A percentile compares a stretch with the other conserved stretches of the same genome.
phyloP scores from a whole-genome alignment of 2,888 invertebrate genomes.

The Colostygia pectinataria region DNA sequence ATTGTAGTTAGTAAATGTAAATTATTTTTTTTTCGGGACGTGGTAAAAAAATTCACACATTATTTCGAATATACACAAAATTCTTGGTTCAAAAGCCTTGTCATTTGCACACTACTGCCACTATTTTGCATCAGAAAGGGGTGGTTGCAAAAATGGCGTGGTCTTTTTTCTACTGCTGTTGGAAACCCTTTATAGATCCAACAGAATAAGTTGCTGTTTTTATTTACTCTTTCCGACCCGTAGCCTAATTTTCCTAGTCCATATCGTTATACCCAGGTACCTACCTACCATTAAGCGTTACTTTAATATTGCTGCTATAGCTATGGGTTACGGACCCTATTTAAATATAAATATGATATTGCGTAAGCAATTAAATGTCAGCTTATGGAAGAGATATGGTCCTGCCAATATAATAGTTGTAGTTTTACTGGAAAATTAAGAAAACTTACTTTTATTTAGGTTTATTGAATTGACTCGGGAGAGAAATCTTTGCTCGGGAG shows the following conservation, averaged over 20 bases:
- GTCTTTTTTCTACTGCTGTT: not conserved
- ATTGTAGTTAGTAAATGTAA: too few species aligned
- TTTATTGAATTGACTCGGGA: too few species aligned
- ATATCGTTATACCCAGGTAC: slow-evolving; percentile 8
- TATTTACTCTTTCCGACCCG: not conserved
- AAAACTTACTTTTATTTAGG: too few species aligned
- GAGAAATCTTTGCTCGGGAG: too few species aligned
- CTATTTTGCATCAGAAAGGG: not conserved
- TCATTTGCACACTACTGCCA: not conserved
- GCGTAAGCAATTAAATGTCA: slow-evolving; percentile 34
- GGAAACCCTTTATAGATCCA: not conserved
- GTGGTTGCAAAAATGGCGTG: not conserved
- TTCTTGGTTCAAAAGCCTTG: not conserved
- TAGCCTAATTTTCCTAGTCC: not conserved
- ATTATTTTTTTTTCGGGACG: too few species aligned
- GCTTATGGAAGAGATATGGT: slow-evolving; percentile 5
- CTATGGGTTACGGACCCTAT: slow-evolving; percentile 34
- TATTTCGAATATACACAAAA: not conserved
- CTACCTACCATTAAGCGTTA: slow-evolving; percentile 25
- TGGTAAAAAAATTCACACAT: too few species aligned
- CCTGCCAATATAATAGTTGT: slow-evolving; percentile 1
- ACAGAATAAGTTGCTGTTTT: not conserved
- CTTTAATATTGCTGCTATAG: slow-evolving; percentile 34
- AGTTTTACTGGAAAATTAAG: too few species aligned
- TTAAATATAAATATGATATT: slow-evolving; percentile 42